phyloP scores from a whole-genome alignment of 1,140 invertebrate genomes.

The Tachypleus tridentatus region DNA sequence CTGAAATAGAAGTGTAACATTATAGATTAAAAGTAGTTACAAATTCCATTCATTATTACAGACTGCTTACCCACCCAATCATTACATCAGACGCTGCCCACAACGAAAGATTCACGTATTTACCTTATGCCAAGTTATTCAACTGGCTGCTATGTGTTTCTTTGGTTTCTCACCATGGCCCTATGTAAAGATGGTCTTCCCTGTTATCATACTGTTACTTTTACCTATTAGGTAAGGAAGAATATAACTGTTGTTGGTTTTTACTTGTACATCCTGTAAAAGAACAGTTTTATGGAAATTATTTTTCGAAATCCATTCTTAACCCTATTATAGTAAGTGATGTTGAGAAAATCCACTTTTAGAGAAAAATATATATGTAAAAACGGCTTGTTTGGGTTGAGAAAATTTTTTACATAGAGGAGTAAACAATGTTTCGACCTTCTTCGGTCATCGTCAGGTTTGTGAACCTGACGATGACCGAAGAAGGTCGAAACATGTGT shows the following conservation, averaged over 20 bases:
- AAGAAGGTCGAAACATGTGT: slow-evolving; percentile 8
- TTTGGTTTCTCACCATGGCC: slow-evolving; percentile 48
- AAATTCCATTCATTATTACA: slow-evolving; percentile 27
- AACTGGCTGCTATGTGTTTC: slow-evolving; percentile 47
- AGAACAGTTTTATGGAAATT: too few relatives aligned
- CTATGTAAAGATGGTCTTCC: slow-evolving; percentile 54
- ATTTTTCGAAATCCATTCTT: too few relatives aligned
- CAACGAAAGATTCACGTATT: slow-evolving; percentile 52
- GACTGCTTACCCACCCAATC: slow-evolving; percentile 52
- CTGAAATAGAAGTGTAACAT: too few relatives aligned
- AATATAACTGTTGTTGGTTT: background rate
- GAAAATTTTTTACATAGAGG: too few relatives aligned
- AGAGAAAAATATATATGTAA: too few relatives aligned
- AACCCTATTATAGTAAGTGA: too few relatives aligned
- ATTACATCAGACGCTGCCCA: slow-evolving; percentile 52
- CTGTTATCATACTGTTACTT: slow-evolving; percentile 47
- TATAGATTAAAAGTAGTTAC: background rate
- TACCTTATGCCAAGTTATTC: slow-evolving; percentile 45
- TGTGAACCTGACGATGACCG: too few relatives aligned
- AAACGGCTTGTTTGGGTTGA: too few relatives aligned
- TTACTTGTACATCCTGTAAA: slow-evolving; percentile 7
- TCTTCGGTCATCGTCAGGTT: too few relatives aligned
- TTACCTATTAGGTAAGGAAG: slow-evolving; percentile 45
- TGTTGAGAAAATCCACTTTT: too few relatives aligned
- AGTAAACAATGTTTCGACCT: too few relatives aligned